Evolutionary conservation across 1,140 invertebrate species (phyloP), one percentile per base, ranked within the genome.

Genomic region (Micrasema longulum): DNA sequence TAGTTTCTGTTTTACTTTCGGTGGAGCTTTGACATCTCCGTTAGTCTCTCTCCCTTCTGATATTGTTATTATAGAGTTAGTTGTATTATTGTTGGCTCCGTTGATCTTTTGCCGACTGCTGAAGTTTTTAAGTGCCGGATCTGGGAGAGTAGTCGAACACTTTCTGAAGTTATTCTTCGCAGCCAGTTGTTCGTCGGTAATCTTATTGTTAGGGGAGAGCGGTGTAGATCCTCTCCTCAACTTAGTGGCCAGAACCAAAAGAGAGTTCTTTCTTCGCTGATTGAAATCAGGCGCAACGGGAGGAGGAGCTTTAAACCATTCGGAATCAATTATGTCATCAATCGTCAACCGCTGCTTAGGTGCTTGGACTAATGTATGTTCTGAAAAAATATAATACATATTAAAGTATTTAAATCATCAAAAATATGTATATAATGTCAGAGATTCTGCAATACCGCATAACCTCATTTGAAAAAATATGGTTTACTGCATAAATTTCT

Each of bases 351-450:
- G 76, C 43, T 82, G 79, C 35, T 76, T 77, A 43, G 83, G 82
- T 57, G 81, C 77, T 73, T 84, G 83, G 10, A 84, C 80, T 52
- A 84, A 74, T 62, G 82, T 83, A 57, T 82, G 81, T 77, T 84
- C 83, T 84, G 53, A 1, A 70, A 73, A 52, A 65, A 69, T 31
- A 31, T n/a, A n/a, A n/a, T n/a, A n/a, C n/a, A n/a, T n/a, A n/a
- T n/a, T n/a, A n/a, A n/a, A n/a, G n/a, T n/a, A n/a, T n/a, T n/a
- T n/a, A n/a, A n/a, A n/a, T n/a, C n/a, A n/a, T n/a, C n/a, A n/a
- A n/a, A n/a, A n/a, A n/a, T n/a, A n/a, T n/a, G n/a, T n/a, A n/a
- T n/a, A n/a, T n/a, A n/a, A n/a, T n/a, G n/a, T n/a, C n/a, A n/a
- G n/a, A n/a, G n/a, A n/a, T n/a, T n/a, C n/a, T n/a, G n/a, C n/a